phyloP scores from a whole-genome alignment of 37 sponge, comb jelly and placozoan genomes.

The Cliona cf. orientalis region DNA sequence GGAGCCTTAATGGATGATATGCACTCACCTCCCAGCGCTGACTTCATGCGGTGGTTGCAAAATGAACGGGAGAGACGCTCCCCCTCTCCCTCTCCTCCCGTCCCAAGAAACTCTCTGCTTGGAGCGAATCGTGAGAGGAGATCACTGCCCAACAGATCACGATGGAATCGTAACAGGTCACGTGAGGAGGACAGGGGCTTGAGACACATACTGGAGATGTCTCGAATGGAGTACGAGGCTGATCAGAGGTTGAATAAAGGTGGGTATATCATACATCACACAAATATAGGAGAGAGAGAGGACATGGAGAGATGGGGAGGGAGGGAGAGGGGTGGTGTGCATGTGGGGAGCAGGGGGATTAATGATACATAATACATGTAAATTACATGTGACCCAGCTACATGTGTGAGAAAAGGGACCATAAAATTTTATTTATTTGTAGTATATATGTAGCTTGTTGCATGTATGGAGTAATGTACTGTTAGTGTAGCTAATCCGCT shows the following conservation, averaged over 20 bases:
- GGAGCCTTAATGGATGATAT: no score
- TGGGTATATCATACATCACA: constrained; percentile 6
- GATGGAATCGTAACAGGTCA: no score
- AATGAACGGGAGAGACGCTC: no score
- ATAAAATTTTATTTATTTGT: background rate
- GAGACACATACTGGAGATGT: constrained; percentile 10
- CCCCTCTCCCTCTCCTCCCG: background rate
- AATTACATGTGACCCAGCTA: no score
- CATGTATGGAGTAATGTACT: no score
- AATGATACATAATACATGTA: no score
- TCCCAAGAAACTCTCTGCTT: background rate
- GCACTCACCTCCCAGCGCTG: no score
- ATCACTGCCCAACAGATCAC: background rate
- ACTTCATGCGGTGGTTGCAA: background rate
- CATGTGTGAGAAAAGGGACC: background rate
- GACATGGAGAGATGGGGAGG: background rate
- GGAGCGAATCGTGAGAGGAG: background rate
- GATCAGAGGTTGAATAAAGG: constrained; percentile 29
- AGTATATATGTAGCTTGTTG: background rate
- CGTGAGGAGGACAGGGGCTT: background rate
- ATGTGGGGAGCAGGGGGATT: no score
- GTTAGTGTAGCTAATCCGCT: no score
- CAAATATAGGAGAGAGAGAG: background rate
- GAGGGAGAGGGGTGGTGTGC: no score
- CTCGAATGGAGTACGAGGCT: constrained; percentile 39